Conservation (phyloP, 2,113 vertebrate genomes). For the Aleadryas rufinucha region DNA sequence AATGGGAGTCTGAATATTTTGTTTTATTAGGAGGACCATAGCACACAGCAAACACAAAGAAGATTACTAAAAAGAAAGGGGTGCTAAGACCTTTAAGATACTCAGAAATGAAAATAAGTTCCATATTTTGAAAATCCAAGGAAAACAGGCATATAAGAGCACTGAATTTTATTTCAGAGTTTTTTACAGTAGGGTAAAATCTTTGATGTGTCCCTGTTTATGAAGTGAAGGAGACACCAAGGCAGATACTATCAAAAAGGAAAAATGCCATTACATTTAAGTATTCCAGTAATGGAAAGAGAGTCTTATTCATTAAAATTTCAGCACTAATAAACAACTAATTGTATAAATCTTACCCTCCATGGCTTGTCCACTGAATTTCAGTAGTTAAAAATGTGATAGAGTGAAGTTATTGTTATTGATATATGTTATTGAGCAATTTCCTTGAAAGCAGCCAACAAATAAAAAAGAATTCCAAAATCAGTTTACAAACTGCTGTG, state of each 20-base stretch:
- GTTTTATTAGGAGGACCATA: slow-evolving; percentile 50
- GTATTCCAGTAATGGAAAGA: not conserved
- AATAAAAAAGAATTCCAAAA: not conserved
- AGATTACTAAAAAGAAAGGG: slow-evolving; percentile 43
- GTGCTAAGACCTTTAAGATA: slow-evolving; percentile 17
- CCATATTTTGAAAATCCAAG: slow-evolving; percentile 14
- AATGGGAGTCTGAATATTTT: slow-evolving; percentile 65
- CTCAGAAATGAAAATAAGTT: slow-evolving; percentile 31
- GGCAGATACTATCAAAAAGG: slow-evolving; percentile 6
- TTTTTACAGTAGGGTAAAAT: not conserved
- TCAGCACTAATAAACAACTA: not conserved
- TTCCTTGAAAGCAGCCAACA: not conserved
- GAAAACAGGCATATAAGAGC: not conserved
- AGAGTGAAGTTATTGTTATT: not conserved
- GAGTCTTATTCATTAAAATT: not conserved
- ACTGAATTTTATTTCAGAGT: not conserved
- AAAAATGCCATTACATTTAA: not conserved
- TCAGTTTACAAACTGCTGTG: not conserved
- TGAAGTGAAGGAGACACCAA: slow-evolving; percentile 14
- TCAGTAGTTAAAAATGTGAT: not conserved
- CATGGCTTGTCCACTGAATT: not conserved
- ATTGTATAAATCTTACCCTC: not conserved
- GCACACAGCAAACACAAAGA: slow-evolving; percentile 19
- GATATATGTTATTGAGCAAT: not conserved
- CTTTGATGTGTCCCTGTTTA: slow-evolving; percentile 59